Evolutionary conservation across 2,113 vertebrate species (phyloP).

Genomic region (Nothocercus julius): DNA sequence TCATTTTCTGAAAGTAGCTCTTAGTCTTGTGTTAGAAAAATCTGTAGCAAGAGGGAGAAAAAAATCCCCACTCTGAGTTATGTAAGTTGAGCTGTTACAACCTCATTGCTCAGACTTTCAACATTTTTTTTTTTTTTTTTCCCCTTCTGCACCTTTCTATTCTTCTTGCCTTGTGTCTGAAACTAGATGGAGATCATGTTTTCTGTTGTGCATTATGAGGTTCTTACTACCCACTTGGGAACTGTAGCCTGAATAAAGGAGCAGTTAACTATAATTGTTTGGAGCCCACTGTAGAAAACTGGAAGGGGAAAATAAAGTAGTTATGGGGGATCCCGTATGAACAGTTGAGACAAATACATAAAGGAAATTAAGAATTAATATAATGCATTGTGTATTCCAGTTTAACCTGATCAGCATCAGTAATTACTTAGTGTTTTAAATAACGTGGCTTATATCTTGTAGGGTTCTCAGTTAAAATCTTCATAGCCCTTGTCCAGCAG

Average conservation of each 20-base stretch:
- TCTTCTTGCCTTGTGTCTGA: background rate
- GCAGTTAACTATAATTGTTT: background rate
- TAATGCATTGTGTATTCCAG: background rate
- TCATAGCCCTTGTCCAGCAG: background rate
- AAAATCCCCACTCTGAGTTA: background rate
- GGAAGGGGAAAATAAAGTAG: background rate
- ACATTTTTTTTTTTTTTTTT: background rate
- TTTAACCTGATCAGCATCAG: background rate
- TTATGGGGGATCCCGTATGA: background rate
- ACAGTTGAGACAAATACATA: background rate
- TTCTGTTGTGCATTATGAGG: background rate
- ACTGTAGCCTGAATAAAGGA: background rate
- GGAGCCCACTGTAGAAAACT: background rate
- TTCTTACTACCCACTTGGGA: background rate
- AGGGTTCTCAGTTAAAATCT: background rate
- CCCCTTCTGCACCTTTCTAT: background rate
- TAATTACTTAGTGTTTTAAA: background rate
- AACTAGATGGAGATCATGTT: background rate
- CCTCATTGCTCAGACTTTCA: background rate
- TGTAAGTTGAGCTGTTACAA: background rate
- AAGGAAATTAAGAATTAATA: background rate
- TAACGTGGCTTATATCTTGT: background rate
- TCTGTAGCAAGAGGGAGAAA: background rate
- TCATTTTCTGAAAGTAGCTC: too few relatives aligned
- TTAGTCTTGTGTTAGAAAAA: background rate